Evolutionary conservation across 1,140 invertebrate species (phyloP), one percentile per base, ranked within the genome.

Genomic region (Diuraphis noxia): DNA sequence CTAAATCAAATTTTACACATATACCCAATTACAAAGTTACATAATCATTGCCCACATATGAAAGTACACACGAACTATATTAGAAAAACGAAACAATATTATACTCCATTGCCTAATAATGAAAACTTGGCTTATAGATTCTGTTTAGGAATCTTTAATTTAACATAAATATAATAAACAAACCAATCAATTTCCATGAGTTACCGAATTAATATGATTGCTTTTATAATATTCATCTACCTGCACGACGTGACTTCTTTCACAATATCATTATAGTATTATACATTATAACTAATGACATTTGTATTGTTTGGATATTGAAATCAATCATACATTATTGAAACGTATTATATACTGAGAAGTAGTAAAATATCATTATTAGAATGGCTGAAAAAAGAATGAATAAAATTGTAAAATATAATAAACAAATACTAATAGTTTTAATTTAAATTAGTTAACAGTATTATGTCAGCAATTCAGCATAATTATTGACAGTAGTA

Each of bases 261-360:
- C 43, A 49, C n/a, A 34, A 49, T 86, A 43, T n/a, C 2, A 23
- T 41, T 8, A 46, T n/a, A n/a, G n/a, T 21, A 86, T 34, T 34
- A 82, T n/a, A 85, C 1, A 85, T 41, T 46, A 46, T 41, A 46
- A 41, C n/a, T 46, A 46, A 85, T 85, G 43, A 23, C n/a, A 23
- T 46, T 46, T 85, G n/a, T 86, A 49, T 86, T 86, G 84, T 86
- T 36, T 36, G 82, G n/a, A 7, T 49, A 34, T 36, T 86, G 43
- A 49, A 86, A 86, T 86, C 41, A 86, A 86, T 86, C 84, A 36
- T 86, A 86, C 2, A 34, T 86, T 34, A 34, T 46, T 46, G n/a
- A 49, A 86, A 36, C 34, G n/a, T 86, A 46, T n/a, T 72, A 72
- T 43, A 46, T n/a, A 85, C 1, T 7, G 10, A n/a, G 81, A n/a